Evolutionary conservation across 2,888 invertebrate species (phyloP), one percentile per base, ranked within the genome.

Genomic region (Conus canariensis): DNA sequence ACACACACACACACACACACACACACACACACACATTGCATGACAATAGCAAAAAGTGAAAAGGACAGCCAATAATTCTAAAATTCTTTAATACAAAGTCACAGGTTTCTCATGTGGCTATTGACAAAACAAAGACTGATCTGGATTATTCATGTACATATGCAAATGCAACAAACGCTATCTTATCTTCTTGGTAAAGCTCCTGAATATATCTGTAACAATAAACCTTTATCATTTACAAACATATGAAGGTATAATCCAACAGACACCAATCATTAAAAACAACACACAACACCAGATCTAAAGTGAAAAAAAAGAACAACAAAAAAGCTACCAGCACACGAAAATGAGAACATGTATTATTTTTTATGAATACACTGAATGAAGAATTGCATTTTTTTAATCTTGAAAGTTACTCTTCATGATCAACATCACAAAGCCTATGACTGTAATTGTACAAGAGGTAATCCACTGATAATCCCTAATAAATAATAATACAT

Each of bases 21-120:
- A 25, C 80, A 80, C 30, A 70, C 80, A 80, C 30, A 30, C 25
- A 30, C 25, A 80, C 80, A 80, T 8, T 14, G 9, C 77, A 25
- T 30, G 25, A 30, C 77, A 14, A 80, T 30, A 30, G 12, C 45
- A 19, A 64, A 64, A 64, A 64, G 64, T 64, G 2, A 64, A 10
- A n/a, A 74, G 77, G 30, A n/a, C 56, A 82, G 82, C 16, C 14
- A 82, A 16, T 83, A 56, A 8, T 83, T 83, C 82, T 83, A 83
- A 83, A 22, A 83, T 25, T 83, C 82, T 83, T 83, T 83, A 83
- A 83, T 83, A 83, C 82, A 83, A 83, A 83, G 82, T 83, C 82
- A 83, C 82, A 83, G 82, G 12, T 83, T 83, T 25, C 56, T 83
- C 58, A 56, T 83, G 82, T 83, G 22, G 22, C 56, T 58, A 58